Evolutionary conservation across 92 coral and sea anemone genomes (phyloP), one percentile per base, ranked within the genome.

Genomic region (Parazoanthus swiftii): DNA sequence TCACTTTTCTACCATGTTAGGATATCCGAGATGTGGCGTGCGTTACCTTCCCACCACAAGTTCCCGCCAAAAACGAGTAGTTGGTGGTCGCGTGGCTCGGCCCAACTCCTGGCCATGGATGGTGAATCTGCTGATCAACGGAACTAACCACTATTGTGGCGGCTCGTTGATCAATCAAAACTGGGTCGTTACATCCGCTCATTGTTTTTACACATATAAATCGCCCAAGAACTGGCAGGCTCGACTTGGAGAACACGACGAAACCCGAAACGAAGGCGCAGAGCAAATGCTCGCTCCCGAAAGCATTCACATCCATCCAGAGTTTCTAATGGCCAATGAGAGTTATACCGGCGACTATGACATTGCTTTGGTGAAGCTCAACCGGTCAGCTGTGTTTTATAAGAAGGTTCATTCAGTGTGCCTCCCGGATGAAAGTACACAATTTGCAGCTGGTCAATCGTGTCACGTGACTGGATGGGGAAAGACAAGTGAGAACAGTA

Each of bases 151-250:
- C 78, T 76, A 82, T 6, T 97, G 99, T 89, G 99, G 97, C 39
- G 99, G 98, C 39, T 91, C 95, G 43, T 86, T 97, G 48, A 89
- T 97, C 65, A 94, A 88, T 86, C 93, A 89, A 3, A 89, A 91
- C 26, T 96, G 96, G 98, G 74, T 96, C 43, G 79, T 96, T 88
- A 95, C 99, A 66, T 94, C 96, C 51, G 98, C 91, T 18, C 99
- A 96, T 74, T 96, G 99, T 83, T 97, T 95, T 83, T 76, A 54
- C 91, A 50, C 78, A 76, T 70, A 63, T 18, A 59, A 82, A 56
- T 63, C 71, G 29, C 80, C 86, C 86, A 50, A 72, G 38, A 38
- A 89, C 59, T 85, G 89, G 81, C 36, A 74, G 70, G 63, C 76
- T n/a, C 89, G 93, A 21, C 82, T 95, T 23, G 98, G 96, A 23